Conservation (phyloP, 2,888 invertebrate species). For the Matsumyia berberina region DNA sequence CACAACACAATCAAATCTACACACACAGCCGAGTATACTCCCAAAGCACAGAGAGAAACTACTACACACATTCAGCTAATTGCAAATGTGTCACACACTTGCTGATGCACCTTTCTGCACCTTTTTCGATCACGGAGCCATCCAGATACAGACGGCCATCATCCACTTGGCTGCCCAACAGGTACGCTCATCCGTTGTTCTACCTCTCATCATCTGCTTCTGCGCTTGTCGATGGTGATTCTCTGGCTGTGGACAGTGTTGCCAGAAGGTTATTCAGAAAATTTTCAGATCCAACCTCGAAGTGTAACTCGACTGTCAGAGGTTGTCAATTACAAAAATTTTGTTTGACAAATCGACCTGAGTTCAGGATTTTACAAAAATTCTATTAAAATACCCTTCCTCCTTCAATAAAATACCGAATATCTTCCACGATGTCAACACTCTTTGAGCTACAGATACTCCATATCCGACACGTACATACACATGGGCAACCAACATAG, state of each 20-base stretch:
- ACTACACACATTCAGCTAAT: conserved; percentile 9
- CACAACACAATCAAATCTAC: conserved; percentile 15
- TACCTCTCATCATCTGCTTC: neutral
- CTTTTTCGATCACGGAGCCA: conserved; percentile 21
- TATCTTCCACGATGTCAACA: neutral
- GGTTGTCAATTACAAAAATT: too few species aligned
- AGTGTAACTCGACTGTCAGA: too few species aligned
- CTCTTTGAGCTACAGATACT: conserved; percentile 2
- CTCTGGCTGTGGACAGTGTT: neutral
- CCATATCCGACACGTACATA: conserved; percentile 13
- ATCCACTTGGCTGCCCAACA: conserved; percentile 33
- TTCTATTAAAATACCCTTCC: too few species aligned
- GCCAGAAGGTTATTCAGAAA: too few species aligned
- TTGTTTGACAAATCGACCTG: too few species aligned
- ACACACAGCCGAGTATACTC: conserved; percentile 10
- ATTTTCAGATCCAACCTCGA: too few species aligned
- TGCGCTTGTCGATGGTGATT: neutral
- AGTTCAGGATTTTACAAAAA: too few species aligned
- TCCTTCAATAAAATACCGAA: too few species aligned
- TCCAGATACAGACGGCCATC: conserved; percentile 6
- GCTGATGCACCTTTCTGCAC: conserved; percentile 40
- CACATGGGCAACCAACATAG: conserved; percentile 41
- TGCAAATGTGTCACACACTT: conserved; percentile 33
- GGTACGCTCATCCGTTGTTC: conserved; percentile 21
- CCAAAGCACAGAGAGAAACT: neutral